phyloP scores from a whole-genome alignment of 1,140 invertebrate genomes.

The Apis florea region DNA sequence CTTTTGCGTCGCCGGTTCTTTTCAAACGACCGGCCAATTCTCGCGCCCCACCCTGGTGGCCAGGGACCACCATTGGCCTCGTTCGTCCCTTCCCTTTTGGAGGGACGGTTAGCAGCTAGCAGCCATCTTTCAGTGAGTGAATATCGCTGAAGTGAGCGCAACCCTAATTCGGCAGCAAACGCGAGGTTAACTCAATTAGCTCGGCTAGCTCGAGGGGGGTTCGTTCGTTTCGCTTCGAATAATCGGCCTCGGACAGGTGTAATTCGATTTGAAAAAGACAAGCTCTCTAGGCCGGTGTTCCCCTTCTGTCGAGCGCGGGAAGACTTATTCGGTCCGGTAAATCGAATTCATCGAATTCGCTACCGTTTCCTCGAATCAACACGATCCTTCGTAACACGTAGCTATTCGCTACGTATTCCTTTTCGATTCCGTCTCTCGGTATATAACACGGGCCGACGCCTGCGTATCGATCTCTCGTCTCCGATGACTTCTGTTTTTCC shows the following conservation, averaged over 20 bases:
- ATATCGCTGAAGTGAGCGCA: slow-evolving; percentile 26
- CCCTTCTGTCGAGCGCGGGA: no score
- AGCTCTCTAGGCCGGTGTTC: no score
- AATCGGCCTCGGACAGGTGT: slow-evolving; percentile 41
- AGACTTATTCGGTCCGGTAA: slow-evolving; percentile 35
- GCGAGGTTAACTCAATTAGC: slow-evolving; percentile 51
- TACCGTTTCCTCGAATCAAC: slow-evolving; percentile 42
- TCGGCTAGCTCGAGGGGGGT: not conserved
- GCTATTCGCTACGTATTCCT: not conserved
- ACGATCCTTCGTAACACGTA: not conserved
- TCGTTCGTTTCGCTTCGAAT: slow-evolving; percentile 33
- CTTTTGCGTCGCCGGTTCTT: slow-evolving; percentile 25
- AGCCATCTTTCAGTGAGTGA: slow-evolving; percentile 41
- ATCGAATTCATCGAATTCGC: slow-evolving; percentile 43
- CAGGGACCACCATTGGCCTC: no score
- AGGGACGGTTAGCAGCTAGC: not conserved
- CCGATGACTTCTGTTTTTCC: no score
- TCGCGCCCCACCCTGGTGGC: not conserved
- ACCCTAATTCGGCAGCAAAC: slow-evolving; percentile 47
- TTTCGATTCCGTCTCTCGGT: no score
- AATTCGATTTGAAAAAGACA: slow-evolving; percentile 39
- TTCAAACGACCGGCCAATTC: slow-evolving; percentile 37
- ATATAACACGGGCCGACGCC: no score
- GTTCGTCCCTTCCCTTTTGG: not conserved
- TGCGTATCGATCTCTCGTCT: no score